Conservation (phyloP, 2,888 invertebrate species). For the Drosophila cracens region DNA sequence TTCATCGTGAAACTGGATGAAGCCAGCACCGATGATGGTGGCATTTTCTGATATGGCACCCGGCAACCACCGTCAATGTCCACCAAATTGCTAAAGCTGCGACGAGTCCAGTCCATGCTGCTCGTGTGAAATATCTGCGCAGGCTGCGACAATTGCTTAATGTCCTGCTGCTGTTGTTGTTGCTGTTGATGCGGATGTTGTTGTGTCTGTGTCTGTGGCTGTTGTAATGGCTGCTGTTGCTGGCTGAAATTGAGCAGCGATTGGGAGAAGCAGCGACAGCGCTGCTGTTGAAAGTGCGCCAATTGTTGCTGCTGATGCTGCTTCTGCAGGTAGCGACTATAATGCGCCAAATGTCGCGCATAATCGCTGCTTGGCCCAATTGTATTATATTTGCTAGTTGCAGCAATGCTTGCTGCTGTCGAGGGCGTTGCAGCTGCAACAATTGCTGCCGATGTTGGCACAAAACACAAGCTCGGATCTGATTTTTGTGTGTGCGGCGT, state of each 20-base stretch:
- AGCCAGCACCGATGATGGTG: conserved; percentile 56
- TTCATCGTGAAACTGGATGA: conserved; percentile 77
- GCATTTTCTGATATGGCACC: conserved; percentile 83
- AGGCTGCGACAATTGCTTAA: conserved; percentile 46
- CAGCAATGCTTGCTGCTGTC: conserved; percentile 44
- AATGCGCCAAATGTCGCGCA: conserved; percentile 82
- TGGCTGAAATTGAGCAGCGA: conserved; percentile 84
- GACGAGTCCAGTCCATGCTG: conserved; percentile 79
- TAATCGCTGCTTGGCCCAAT: conserved; percentile 84
- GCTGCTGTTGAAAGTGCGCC: conserved; percentile 78
- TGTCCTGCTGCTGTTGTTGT: conserved; percentile 18
- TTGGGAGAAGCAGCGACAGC: conserved; percentile 84
- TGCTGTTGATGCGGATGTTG: conserved; percentile 34
- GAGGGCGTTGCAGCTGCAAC: conserved; percentile 42
- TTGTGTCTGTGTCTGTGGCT: conserved; percentile 40
- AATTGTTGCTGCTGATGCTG: conserved; percentile 78
- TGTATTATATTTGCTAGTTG: conserved; percentile 83
- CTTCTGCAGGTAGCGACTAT: conserved; percentile 80
- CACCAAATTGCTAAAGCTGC: conserved; percentile 81
- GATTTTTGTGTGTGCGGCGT: conserved; percentile 78
- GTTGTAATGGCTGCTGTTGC: conserved; percentile 49
- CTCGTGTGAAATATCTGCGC: conserved; percentile 71
- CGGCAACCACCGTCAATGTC: conserved; percentile 76
- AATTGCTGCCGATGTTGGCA: conserved; percentile 55
- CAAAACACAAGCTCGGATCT: conserved; percentile 79